Conservation (phyloP, 2,797 vertebrate species). For the Mus minutoides region DNA sequence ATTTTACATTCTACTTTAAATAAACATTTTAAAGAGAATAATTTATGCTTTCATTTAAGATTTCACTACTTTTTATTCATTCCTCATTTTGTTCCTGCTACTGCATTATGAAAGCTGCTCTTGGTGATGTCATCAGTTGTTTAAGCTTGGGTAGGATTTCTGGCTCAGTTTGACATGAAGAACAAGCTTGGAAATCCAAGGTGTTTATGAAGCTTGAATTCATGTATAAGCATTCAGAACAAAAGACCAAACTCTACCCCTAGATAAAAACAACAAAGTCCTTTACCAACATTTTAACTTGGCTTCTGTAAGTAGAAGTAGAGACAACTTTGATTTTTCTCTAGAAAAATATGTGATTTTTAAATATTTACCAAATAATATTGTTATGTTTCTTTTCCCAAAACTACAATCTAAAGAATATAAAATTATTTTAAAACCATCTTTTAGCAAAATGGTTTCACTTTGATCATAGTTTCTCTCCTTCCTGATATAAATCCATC, state of each 20-base stretch:
- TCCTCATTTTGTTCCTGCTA: background rate
- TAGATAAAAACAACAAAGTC: background rate
- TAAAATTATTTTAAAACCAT: conserved; percentile 7
- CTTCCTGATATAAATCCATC: conserved; percentile 25
- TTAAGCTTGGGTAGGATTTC: background rate
- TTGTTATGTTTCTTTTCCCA: background rate
- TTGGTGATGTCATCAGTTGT: background rate
- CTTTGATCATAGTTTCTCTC: background rate
- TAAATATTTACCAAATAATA: background rate
- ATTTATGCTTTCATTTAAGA: background rate
- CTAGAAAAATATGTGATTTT: conserved; percentile 19
- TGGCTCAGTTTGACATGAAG: background rate
- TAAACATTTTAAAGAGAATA: background rate
- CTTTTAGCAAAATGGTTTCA: background rate
- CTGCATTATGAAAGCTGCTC: background rate
- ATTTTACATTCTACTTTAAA: background rate
- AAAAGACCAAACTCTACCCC: background rate
- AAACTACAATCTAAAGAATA: conserved; percentile 7
- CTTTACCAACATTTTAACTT: conserved; percentile 1
- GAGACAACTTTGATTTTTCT: background rate
- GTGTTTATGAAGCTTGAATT: background rate
- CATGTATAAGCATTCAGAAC: background rate
- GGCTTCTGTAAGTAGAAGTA: background rate
- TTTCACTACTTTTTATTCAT: conserved; percentile 1
- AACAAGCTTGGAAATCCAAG: background rate